Conservation (phyloP, 2,113 vertebrate genomes). For the Myrmecobius fasciatus region DNA sequence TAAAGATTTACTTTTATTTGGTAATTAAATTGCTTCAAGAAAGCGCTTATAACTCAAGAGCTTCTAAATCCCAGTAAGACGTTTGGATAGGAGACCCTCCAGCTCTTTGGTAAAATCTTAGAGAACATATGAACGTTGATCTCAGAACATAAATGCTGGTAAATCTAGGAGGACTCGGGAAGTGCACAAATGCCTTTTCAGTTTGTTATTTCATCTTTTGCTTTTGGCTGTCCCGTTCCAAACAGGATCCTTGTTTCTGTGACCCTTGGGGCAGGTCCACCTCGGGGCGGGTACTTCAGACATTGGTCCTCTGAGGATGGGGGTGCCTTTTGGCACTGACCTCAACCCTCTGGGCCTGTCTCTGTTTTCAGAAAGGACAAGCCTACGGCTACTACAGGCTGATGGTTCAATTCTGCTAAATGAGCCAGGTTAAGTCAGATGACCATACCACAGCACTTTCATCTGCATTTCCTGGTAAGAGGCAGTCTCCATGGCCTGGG, state of each 20-base stretch:
- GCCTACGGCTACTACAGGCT: conserved; percentile 26
- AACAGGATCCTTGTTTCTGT: not conserved
- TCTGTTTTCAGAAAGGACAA: conserved; percentile 1
- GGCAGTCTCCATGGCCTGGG: not conserved
- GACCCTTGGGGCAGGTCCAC: not conserved
- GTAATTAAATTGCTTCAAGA: not conserved
- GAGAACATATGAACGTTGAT: not conserved
- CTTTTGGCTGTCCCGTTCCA: not conserved
- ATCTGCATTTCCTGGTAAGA: not conserved
- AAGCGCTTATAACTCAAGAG: conserved; percentile 23
- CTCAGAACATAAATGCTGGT: not conserved
- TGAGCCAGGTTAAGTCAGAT: conserved; percentile 10
- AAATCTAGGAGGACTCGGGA: conserved; percentile 56
- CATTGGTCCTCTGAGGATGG: not conserved
- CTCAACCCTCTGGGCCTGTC: not conserved
- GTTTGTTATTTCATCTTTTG: conserved; percentile 27
- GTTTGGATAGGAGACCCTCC: conserved; percentile 23
- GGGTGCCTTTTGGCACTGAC: not conserved
- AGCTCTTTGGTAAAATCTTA: conserved; percentile 44
- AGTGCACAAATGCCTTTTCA: conserved; percentile 43
- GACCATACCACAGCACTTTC: conserved; percentile 18
- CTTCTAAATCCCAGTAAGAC: conserved; percentile 29
- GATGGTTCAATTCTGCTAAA: conserved; percentile 29
- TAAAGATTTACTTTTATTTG: conserved; percentile 3
- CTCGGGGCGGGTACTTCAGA: not conserved